Percentiles rank a stretch among this genome's conserved stretches.
These are phyloP conservation scores for Agapornis canus DNA, from an alignment of 2,797 vertebrate species.

Conservation along the genomic window DNA sequence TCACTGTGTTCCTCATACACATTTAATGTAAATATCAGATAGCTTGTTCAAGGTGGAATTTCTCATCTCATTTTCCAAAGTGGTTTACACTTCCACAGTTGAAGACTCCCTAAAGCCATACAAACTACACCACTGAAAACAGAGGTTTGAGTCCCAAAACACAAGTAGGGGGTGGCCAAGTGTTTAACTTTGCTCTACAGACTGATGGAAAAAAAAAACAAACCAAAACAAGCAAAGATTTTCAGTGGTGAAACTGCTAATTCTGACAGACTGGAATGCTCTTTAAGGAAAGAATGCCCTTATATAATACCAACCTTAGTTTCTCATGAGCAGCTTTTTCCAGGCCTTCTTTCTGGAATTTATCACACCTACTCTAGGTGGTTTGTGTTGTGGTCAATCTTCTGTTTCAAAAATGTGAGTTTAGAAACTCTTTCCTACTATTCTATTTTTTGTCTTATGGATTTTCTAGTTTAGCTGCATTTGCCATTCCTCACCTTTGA, in stretches of 20 bases:
- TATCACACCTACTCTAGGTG: background rate
- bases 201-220: background rate
- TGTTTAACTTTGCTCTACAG: background rate
- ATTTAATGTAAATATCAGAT: background rate
- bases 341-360: background rate
- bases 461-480: background rate
- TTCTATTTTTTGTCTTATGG: background rate
- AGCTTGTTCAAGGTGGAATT: accelerated
- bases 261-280: background rate
- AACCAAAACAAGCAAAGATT: background rate
- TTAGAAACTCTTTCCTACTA: background rate
- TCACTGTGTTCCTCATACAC: background rate
- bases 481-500: background rate
- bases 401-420: background rate
- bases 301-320: background rate
- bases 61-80: background rate
- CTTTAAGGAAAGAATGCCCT: background rate
- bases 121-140: background rate
- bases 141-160: background rate
- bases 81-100: background rate
- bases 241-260: background rate
- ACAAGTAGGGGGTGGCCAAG: background rate
- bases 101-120: background rate
- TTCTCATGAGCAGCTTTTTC: background rate
- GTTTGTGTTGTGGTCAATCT: background rate